Evolutionary conservation across 2,888 invertebrate genomes (phyloP), one percentile per base, ranked within the genome.

Genomic region (Himalopsyche japonica): DNA sequence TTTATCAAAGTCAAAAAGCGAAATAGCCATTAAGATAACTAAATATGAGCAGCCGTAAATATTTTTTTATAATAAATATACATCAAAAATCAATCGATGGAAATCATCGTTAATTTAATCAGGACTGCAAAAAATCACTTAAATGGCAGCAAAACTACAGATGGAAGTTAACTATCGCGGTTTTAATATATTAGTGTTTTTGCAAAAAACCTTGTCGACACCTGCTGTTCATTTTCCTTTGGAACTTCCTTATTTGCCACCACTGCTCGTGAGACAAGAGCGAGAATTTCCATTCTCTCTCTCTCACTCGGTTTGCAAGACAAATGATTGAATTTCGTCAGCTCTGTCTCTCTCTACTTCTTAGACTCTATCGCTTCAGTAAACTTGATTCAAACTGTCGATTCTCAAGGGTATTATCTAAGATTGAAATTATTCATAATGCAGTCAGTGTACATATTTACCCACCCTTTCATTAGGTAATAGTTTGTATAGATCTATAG

Each of bases 381-480:
- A 85, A 85, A 85, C 85, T 86, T 86, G 70, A 70, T 27, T 70
- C 24, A 70, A 70, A 70, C 70, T 82, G 79, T 80, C 85, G 82
- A 87, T 87, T 85, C 87, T 87, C 87, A 87, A 85, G 86, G 83
- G 86, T 87, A 86, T 87, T 87, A 87, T 87, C 87, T 86, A 85
- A 86, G 87, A 87, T 87, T 86, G 86, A 87, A 87, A 87, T 87
- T 87, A 87, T 87, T 87, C 87, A 87, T 87, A 86, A 86, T 87
- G 87, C 86, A 85, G 70, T 77, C 77, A 77, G 37, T 34, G 37
- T 77, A 12, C 34, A 20, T 32, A 34, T 37, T 34, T 20, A 77
- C 20, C 77, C 37, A 77, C 32, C 15, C 15, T 3, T 43, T 43
- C 43, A 43, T 43, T 15, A 15, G 43, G 43, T 15, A 43, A 15